Conservation (phyloP, 1,140 invertebrate genomes). For the Ridgeia piscesae region DNA sequence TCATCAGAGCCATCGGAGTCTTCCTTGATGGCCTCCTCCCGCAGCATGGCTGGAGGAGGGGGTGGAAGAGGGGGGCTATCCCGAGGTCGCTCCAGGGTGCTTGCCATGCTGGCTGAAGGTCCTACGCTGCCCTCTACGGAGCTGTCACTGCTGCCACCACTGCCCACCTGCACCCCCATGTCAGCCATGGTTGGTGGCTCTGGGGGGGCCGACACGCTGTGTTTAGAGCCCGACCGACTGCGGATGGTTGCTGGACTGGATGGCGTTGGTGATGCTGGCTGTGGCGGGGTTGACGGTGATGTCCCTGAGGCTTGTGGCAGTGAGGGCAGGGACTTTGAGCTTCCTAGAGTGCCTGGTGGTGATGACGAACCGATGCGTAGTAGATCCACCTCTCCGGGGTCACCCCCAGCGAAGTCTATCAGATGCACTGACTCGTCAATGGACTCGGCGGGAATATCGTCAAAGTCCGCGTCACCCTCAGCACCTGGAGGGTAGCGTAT, state of each 20-base stretch:
- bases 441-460: neutral
- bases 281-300: neutral
- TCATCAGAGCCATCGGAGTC: neutral
- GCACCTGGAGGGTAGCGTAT: neutral
- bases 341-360: neutral
- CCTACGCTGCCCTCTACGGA: neutral
- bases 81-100: neutral
- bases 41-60: neutral
- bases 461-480: neutral
- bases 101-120: neutral
- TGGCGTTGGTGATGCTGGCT: neutral
- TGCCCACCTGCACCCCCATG: neutral
- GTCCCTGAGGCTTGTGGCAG: neutral
- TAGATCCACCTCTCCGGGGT: neutral
- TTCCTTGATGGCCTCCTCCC: neutral
- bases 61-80: neutral
- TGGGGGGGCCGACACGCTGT: neutral
- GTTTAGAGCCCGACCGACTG: neutral
- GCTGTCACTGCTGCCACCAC: neutral
- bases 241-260: neutral
- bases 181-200: neutral
- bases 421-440: conserved; percentile 21
- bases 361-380: neutral
- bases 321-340: neutral
- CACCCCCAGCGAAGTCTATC: conserved; percentile 19